Evolutionary conservation across 2,888 invertebrate species (phyloP).

Genomic region (Eupeodes luniger): DNA sequence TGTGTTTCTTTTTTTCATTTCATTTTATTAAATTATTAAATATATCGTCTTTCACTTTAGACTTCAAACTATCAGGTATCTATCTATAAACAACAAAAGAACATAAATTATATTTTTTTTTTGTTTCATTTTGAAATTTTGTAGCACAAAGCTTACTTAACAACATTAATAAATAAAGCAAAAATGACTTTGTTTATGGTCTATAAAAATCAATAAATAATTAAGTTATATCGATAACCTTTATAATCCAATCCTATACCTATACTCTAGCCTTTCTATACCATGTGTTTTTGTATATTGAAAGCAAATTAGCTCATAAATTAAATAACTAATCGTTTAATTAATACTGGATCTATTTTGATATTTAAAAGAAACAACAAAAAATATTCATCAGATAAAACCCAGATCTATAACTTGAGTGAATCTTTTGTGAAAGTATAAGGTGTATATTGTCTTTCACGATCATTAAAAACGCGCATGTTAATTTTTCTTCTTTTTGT

Average conservation of each 20-base stretch:
- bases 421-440: conserved; percentile 50
- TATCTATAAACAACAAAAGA: neutral
- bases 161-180: conserved; percentile 20
- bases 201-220: conserved; percentile 56
- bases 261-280: conserved; percentile 41
- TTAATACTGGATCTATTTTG: conserved; percentile 53
- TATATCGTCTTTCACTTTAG: conserved; percentile 12
- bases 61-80: neutral
- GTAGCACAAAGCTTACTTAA: conserved; percentile 3
- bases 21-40: neutral
- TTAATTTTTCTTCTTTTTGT: conserved; percentile 25
- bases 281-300: neutral
- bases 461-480: conserved; percentile 45
- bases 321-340: conserved; percentile 64
- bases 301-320: conserved; percentile 59
- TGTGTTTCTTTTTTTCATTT: neutral
- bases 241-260: neutral
- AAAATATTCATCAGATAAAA: conserved; percentile 23
- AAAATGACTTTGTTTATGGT: conserved; percentile 38
- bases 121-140: neutral
- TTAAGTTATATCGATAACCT: conserved; percentile 36
- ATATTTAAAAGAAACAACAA: neutral
- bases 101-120: conserved; percentile 15
- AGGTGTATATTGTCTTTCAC: conserved; percentile 24
- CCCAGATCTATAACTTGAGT: neutral